A percentile compares a stretch with the other conserved stretches of the same genome.
These are phyloP conservation scores for Poecile atricapillus DNA, from an alignment of 2,113 vertebrate genomes.

Conservation along the genomic window DNA sequence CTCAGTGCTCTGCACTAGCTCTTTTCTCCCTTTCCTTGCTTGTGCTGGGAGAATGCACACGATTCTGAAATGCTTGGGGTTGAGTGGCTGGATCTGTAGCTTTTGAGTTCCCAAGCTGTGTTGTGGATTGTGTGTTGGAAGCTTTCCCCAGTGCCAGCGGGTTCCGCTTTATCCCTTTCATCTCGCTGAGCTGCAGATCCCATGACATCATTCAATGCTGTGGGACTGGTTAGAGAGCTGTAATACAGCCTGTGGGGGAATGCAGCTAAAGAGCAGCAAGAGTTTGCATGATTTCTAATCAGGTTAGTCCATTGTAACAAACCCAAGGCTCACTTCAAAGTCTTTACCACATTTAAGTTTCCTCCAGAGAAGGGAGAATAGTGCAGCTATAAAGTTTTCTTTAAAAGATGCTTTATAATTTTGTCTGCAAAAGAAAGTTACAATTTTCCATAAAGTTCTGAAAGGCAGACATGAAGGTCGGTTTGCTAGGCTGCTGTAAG, in stretches of 20 bases:
- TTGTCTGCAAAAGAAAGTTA: background rate
- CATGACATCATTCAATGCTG: constrained; percentile 80
- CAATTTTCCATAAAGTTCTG: background rate
- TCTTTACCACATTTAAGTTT: background rate
- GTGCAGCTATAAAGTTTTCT: background rate
- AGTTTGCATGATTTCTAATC: constrained; percentile 66
- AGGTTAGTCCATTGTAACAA: constrained; percentile 46
- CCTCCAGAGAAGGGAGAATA: background rate
- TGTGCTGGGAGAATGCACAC: background rate
- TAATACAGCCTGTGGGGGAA: constrained; percentile 75
- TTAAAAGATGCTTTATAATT: background rate
- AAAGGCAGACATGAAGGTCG: background rate
- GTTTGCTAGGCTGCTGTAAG: background rate
- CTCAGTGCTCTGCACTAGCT: background rate
- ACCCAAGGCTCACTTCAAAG: constrained; percentile 24
- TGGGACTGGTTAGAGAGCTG: constrained; percentile 74
- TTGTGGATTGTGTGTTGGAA: constrained; percentile 72
- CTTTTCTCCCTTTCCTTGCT: background rate
- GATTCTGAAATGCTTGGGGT: constrained; percentile 20
- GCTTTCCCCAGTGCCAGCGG: constrained; percentile 77
- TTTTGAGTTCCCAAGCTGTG: constrained; percentile 70
- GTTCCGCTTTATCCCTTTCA: constrained; percentile 81
- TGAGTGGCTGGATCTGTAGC: constrained; percentile 66
- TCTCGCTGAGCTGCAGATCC: constrained; percentile 79
- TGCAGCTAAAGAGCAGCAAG: constrained; percentile 57